Evolutionary conservation across 2,113 vertebrate species (phyloP), one percentile per base, ranked within the genome.

Genomic region (Proteles cristata): DNA sequence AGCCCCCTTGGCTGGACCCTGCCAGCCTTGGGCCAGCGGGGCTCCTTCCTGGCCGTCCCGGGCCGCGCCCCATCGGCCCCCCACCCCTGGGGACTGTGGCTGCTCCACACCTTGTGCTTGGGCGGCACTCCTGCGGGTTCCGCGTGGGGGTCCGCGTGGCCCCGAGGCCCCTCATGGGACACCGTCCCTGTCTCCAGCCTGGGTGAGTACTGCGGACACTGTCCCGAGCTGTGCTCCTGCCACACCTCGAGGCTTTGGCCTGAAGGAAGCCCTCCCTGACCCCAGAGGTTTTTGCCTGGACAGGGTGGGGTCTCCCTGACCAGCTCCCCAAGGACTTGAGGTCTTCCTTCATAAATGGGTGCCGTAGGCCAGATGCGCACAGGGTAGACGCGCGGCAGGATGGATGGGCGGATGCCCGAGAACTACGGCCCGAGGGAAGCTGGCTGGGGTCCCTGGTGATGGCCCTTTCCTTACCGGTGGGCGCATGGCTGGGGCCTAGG

Each of bases 381-480:
- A 0, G 1, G 63, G 35, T 35, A 26, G 31, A 10, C 76, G 31
- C 33, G 76, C 11, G 17, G 5, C n/a, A 10, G 6, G 79, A 26
- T 12, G 0, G 48, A n/a, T 5, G 31, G 11, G 55, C 2, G 26
- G 19, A 19, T 1, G 7, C 45, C 39, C 3, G 31, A 50, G 55
- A 26, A 6, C 31, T 6, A 7, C 5, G 4, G 48, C 28, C 35
- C 0, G 21, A 48, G 11, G 31, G 50, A 10, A 26, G 35, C 2
- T 0, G 39, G 87, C 43, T 9, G 80, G 7, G 6, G 43, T 33
- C 53, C 19, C 15, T 10, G 15, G 61, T 28, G 26, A 28, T 1
- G 9, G 4, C 28, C 21, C 45, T 68, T 35, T 43, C 39, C 48
- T 26, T 31, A 35, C 65, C 33, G n/a, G 45, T 1, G 58, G 45